Evolutionary conservation across 2,888 invertebrate genomes (phyloP), one percentile per base, ranked within the genome.

Genomic region (Dendrolimus houi): DNA sequence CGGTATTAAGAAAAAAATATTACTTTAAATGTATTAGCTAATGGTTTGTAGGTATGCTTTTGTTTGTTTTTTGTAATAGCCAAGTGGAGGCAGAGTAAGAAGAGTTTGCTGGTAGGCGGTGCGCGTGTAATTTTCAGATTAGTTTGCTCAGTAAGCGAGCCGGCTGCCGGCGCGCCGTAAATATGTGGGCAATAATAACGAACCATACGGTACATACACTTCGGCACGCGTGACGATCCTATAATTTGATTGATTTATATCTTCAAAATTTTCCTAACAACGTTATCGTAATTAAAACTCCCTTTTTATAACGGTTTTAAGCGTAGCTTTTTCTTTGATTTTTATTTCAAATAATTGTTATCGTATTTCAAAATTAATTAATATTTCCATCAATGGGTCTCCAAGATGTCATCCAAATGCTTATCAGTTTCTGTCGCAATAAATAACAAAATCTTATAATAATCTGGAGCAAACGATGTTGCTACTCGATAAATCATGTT

Each of bases 81-180:
- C 47, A 9, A 47, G 47, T 47, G 47, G 47, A 12, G 47, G 47
- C 47, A 62, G 60, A 57, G 62, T 63, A 64, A 65, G 66, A 63
- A 66, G 62, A 61, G 60, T 41, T 59, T 41, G 60, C 58, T 57
- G 62, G 63, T 58, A 58, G 64, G 65, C 57, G 64, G 71, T 62
- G 61, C 63, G 75, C 78, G 81, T 83, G 83, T 88, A 84, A 88
- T 88, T 88, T 87, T 80, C 86, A 86, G 86, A 89, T 88, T 88
- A 88, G 88, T 88, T 88, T 88, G 85, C 83, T 85, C 79, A 84
- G 85, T 72, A 79, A 79, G 77, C 79, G 76, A 79, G 78, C 72
- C 66, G 69, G 71, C 63, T 71, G 72, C 67, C 70, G 71, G 69
- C 68, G 64, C 62, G 72, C 77, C 78, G 75, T 82, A 87, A 87